Base-by-base conservation (phyloP, 2,888 invertebrate species). In the Tinea semifulvella region DNA sequence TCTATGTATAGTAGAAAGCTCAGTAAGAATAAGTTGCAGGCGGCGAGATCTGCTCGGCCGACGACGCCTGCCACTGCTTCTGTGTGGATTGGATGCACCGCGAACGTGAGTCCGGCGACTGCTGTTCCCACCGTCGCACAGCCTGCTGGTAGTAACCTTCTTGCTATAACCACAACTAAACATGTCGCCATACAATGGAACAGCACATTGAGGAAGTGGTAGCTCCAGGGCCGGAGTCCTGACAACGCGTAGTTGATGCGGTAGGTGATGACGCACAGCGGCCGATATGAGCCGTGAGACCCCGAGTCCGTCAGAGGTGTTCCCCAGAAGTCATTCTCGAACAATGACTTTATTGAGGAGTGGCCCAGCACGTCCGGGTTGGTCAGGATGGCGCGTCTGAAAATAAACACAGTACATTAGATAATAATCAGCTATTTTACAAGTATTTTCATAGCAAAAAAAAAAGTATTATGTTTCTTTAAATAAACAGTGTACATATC, bases 251-350 rank as follows among this genome's bases (percentile, higher is more conserved):
- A 86, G 82, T 95, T 95, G 53, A 94, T 82, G 55, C 95, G 88
- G 82, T 93, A 96, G 54, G 93, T 89, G 51, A 94, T 88, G 52
- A 94, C 92, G 68, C 92, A 92, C 56, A 98, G 83, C 43, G 98
- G 98, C 25, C 98, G 85, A 82, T 96, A 98, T 46, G 97, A 97
- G 61, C 98, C 98, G 82, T 98, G 98, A 10, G 96, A 96, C 43
- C 97, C 97, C 51, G 89, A 87, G 79, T 96, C 94, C 54, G 87
- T 87, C 57, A 98, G 83, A 47, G 96, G 94, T 31, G 97, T 98
- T 42, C 98, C 98, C 98, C 98, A 98, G 81, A 97, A 98, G 82
- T 98, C 98, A 81, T 98, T 91, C 68, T 87, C 86, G 64, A 96
- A 88, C 56, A 96, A 84, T 54, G 89, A 87, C 56, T 85, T 85